These are phyloP conservation scores for Sebastes vulpes DNA, from an alignment of 2,797 vertebrate genomes.

Conservation along the genomic window DNA sequence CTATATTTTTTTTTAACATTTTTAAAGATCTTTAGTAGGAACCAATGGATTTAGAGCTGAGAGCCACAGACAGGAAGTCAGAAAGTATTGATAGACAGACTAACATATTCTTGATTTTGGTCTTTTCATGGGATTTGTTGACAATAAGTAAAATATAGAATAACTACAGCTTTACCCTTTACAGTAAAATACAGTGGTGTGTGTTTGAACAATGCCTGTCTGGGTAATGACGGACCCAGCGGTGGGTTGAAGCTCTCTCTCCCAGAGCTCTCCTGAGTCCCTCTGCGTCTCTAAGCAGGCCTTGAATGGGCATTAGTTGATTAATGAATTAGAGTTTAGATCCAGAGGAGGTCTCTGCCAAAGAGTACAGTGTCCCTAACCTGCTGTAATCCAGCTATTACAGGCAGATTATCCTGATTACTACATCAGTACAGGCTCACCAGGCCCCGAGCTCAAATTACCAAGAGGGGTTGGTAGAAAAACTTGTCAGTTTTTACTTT, in stretches of 20 bases:
- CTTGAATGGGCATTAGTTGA: constrained; percentile 46
- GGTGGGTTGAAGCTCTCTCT: not conserved
- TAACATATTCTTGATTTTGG: not conserved
- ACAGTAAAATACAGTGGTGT: not conserved
- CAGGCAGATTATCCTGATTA: constrained; percentile 73
- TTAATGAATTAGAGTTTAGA: constrained; percentile 61
- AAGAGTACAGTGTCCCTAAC: constrained; percentile 36
- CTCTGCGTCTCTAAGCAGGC: constrained; percentile 19
- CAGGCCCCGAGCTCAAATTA: constrained; percentile 47
- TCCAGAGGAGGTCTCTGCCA: constrained; percentile 33
- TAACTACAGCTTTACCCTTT: not conserved
- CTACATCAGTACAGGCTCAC: constrained; percentile 23
- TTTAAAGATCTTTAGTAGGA: not conserved
- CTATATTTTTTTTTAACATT: no score
- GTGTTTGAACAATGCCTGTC: not conserved
- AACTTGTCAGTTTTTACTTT: constrained; percentile 26
- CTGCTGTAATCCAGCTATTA: constrained; percentile 75
- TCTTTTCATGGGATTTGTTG: not conserved
- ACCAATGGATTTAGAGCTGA: not conserved
- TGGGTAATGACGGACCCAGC: not conserved
- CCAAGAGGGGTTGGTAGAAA: not conserved
- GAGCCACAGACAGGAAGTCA: not conserved
- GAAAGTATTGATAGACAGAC: not conserved
- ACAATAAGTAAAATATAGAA: not conserved
- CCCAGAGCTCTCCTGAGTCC: constrained; percentile 5